Percentiles rank a stretch among this genome's conserved stretches.
Evolutionary conservation across 2,113 vertebrate genomes (phyloP).

Genomic region (Pterocles gutturalis): DNA sequence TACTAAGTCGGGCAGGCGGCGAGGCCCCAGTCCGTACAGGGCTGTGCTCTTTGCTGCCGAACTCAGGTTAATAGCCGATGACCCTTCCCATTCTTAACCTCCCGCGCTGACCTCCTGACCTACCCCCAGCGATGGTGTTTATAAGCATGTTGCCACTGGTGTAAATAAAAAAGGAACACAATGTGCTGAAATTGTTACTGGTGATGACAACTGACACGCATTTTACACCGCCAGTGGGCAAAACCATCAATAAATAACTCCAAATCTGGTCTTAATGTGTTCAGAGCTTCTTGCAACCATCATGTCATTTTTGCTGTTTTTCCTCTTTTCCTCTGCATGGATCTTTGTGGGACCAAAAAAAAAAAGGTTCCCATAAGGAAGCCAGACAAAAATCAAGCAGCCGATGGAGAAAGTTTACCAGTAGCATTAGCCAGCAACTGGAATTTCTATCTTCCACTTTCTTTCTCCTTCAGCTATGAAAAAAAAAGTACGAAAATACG

Average conservation of each 20-base stretch:
- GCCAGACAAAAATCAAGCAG: background rate
- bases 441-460: background rate
- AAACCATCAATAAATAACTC: conserved; percentile 80
- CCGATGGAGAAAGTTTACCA: background rate
- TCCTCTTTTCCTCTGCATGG: background rate
- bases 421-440: background rate
- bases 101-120: conserved; percentile 77
- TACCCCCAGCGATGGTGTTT: conserved; percentile 73
- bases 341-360: background rate
- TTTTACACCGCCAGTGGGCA: conserved; percentile 74
- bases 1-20: background rate
- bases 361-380: background rate
- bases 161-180: conserved; percentile 81
- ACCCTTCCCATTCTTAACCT: conserved; percentile 78
- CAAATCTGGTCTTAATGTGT: conserved; percentile 56
- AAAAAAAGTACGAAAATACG: fast-evolving
- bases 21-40: background rate
- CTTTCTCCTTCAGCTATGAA: background rate
- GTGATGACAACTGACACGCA: conserved; percentile 78
- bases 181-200: conserved; percentile 81
- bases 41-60: conserved; percentile 49
- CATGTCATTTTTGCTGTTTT: background rate
- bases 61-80: conserved; percentile 80
- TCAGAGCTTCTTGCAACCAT: background rate
- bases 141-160: conserved; percentile 78